Evolutionary conservation across 2,113 vertebrate genomes (phyloP), one percentile per base, ranked within the genome.

Genomic region (Hippocampus barbouri): DNA sequence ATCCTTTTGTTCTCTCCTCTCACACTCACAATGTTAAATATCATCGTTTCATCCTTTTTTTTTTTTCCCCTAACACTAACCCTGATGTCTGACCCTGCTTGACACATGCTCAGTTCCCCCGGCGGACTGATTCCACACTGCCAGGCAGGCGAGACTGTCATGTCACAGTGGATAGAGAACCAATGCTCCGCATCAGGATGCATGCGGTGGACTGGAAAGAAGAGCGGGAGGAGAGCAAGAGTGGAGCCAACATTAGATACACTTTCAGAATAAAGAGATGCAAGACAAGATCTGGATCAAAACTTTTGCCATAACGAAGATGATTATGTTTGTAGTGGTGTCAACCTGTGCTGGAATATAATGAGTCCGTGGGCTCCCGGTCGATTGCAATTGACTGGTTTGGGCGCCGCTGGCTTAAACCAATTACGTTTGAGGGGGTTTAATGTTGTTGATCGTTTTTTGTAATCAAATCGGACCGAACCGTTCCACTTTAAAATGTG

Each of bases 111-210:
- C 72, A 45, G 65, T 34, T 61, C 75, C 73, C 85, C 78, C 87
- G 74, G 73, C 69, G 77, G 83, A 72, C 79, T 84, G 78, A 79
- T 89, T 87, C 85, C 79, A 82, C 61, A 80, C 78, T 80, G 81
- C 70, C 43, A 65, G 78, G 77, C 71, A 34, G 20, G 60, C 70
- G 67, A 69, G 71, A 56, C 66, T 69, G 65, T 27, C 56, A 80
- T 74, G 76, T 77, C 80, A 79, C 78, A 76, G 30, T 80, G 74
- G 75, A 85, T 74, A 62, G 83, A 78, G 81, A 78, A 73, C 64
- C 78, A 41, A 77, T 75, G 49, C 67, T 63, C 64, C 25, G 70
- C 65, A 18, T 89, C 81, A 74, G 82, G 80, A 84, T 85, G 73
- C 83, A 63, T 30, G 60, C 45, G 9, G 67, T 71, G 57, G 64